Percentiles rank a stretch among this genome's conserved stretches.
phyloP scores from a whole-genome alignment of 2,888 invertebrate species.

The Metopia argyrocephala region DNA sequence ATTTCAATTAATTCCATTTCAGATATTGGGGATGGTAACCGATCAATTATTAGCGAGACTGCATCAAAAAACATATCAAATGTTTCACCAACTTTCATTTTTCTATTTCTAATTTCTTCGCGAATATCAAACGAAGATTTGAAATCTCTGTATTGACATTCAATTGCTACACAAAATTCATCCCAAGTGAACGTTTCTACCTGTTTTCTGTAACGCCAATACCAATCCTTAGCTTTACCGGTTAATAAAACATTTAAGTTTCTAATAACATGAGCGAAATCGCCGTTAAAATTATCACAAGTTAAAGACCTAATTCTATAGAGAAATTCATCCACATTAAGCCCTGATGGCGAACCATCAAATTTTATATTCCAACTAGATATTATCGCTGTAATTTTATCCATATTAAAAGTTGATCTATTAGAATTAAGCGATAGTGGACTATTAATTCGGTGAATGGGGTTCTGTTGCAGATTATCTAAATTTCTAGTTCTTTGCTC shows the following conservation, averaged over 20 bases:
- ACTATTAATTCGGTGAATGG: no score
- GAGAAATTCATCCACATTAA: constrained; percentile 13
- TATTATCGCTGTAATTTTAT: neutral
- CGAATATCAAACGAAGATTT: constrained; percentile 43
- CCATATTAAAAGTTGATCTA: neutral
- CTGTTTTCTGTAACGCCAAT: constrained; percentile 44
- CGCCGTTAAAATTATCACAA: neutral
- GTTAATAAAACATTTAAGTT: neutral
- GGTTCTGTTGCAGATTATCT: no score
- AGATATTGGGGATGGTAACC: neutral
- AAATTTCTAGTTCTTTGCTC: neutral
- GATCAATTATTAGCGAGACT: neutral
- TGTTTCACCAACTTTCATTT: neutral
- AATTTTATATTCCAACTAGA: constrained; percentile 19
- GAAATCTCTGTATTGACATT: constrained; percentile 2
- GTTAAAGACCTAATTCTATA: constrained; percentile 4
- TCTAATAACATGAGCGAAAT: neutral
- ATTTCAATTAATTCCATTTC: constrained; percentile 11
- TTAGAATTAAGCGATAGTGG: no score
- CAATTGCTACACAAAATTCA: constrained; percentile 27
- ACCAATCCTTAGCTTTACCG: constrained; percentile 47
- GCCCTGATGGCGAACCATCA: neutral
- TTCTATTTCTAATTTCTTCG: constrained; percentile 42
- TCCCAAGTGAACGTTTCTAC: constrained; percentile 26
- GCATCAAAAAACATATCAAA: constrained; percentile 25